A percentile compares a stretch with the other conserved stretches of the same genome.
Evolutionary conservation across 2,797 vertebrate species (phyloP).

Genomic region (Spheniscus humboldti): DNA sequence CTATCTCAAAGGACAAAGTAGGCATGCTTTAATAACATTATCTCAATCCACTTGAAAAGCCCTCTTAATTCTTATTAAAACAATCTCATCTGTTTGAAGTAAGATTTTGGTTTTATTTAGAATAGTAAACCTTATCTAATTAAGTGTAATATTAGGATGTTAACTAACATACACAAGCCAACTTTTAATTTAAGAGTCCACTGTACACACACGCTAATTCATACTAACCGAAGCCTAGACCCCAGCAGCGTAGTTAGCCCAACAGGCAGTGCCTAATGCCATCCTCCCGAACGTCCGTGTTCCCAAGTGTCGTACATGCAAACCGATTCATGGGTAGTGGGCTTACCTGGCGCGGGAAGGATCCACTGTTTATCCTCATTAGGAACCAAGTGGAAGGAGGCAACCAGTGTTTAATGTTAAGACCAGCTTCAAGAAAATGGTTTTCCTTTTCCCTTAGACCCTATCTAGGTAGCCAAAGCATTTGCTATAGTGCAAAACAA

Average conservation of each 20-base stretch:
- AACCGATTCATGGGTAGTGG: background rate
- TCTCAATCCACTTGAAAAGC: slow-evolving; percentile 24
- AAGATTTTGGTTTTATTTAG: slow-evolving; percentile 14
- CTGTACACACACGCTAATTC: rapidly evolving
- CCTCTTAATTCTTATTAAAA: slow-evolving; percentile 34
- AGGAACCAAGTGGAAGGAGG: slow-evolving; percentile 6
- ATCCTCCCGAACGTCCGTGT: rapidly evolving
- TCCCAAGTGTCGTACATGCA: background rate
- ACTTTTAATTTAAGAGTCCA: background rate
- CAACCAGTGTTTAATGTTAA: background rate
- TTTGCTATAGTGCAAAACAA: background rate
- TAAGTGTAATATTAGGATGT: background rate
- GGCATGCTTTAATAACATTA: slow-evolving; percentile 18
- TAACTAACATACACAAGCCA: background rate
- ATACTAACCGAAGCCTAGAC: background rate
- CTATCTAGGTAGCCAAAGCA: background rate
- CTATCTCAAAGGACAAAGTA: slow-evolving; percentile 40
- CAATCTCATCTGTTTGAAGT: slow-evolving; percentile 22
- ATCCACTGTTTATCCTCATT: background rate
- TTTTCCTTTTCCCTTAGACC: background rate
- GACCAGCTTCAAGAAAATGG: background rate
- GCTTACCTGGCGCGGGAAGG: background rate
- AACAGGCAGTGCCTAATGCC: background rate
- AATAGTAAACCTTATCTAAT: slow-evolving; percentile 18
- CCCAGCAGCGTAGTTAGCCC: background rate